These are phyloP conservation scores for Myioborus melanocephalus DNA, from an alignment of 2,797 vertebrate genomes.

Conservation along the genomic window DNA sequence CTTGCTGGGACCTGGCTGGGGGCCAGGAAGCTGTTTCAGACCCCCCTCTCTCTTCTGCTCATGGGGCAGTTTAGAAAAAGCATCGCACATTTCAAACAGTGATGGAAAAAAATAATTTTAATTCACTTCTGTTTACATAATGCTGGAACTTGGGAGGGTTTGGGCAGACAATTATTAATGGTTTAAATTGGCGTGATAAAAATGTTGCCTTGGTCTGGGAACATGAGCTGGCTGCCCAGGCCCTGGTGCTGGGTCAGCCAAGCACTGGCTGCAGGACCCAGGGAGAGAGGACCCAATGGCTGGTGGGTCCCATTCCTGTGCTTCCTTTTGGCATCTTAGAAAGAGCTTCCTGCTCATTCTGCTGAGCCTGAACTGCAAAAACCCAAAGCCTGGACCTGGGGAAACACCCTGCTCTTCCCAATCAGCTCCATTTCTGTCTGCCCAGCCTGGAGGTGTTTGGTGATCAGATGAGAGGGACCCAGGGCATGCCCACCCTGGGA, in stretches of 20 bases:
- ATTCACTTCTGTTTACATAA: conserved; percentile 46
- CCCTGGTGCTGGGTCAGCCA: neutral
- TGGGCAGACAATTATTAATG: conserved; percentile 10
- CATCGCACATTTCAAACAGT: neutral
- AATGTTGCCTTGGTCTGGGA: neutral
- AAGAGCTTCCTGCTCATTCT: neutral
- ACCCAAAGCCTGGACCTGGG: neutral
- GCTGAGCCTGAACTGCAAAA: neutral
- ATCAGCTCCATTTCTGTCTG: neutral
- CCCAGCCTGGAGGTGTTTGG: neutral
- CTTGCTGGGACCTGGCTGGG: neutral
- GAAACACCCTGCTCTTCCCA: rapidly evolving
- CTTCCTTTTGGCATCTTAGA: neutral
- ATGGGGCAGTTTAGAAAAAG: neutral
- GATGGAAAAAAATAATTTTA: conserved; percentile 32
- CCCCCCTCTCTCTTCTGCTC: neutral
- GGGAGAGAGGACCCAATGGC: neutral
- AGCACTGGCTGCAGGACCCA: rapidly evolving
- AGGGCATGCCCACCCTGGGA: rapidly evolving
- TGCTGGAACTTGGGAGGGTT: neutral
- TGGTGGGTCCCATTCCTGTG: neutral
- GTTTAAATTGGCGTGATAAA: neutral
- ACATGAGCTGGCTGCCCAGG: neutral
- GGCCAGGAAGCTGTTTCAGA: neutral
- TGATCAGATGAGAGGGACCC: rapidly evolving